A percentile compares a stretch with the other conserved stretches of the same genome.
Evolutionary conservation across 2,888 invertebrate genomes (phyloP).

Genomic region (Harpalus rubripes): DNA sequence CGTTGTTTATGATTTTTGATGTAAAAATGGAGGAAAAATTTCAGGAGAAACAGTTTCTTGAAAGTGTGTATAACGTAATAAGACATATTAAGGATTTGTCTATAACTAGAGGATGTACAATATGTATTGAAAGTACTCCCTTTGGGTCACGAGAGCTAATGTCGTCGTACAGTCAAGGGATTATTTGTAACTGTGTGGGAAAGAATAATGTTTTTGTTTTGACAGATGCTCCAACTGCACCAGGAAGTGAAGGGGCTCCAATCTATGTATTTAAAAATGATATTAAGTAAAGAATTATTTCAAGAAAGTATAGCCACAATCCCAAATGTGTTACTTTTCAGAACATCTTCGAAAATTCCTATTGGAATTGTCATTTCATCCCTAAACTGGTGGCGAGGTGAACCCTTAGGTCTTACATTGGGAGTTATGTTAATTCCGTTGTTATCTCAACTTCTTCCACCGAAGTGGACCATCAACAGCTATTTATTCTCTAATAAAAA

Average conservation of each 20-base stretch:
- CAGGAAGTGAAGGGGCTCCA: conserved; percentile 82
- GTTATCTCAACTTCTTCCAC: conserved; percentile 68
- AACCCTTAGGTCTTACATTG: conserved; percentile 83
- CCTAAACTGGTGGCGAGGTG: conserved; percentile 82
- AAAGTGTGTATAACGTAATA: conserved; percentile 23
- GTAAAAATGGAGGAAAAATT: conserved; percentile 45
- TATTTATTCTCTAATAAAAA: conserved; percentile 58
- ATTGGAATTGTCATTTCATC: conserved; percentile 81
- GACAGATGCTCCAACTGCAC: conserved; percentile 81
- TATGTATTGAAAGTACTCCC: conserved; percentile 73
- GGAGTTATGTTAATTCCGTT: conserved; percentile 79
- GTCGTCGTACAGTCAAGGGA: conserved; percentile 80
- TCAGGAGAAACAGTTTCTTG: conserved; percentile 44
- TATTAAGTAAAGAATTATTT: conserved; percentile 55
- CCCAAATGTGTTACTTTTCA: conserved; percentile 30
- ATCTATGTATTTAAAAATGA: conserved; percentile 75
- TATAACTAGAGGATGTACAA: conserved; percentile 68
- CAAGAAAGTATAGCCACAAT: no score
- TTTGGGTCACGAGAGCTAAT: conserved; percentile 79
- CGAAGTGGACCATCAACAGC: conserved; percentile 40
- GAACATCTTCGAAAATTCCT: conserved; percentile 70
- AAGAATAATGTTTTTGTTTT: conserved; percentile 79
- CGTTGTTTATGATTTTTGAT: conserved; percentile 60
- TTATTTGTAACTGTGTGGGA: conserved; percentile 81
- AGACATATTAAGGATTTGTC: conserved; percentile 1